A percentile compares a stretch with the other conserved stretches of the same genome.
These are phyloP conservation scores for Nudaria mundana DNA, from an alignment of 2,888 invertebrate species.

Conservation along the genomic window DNA sequence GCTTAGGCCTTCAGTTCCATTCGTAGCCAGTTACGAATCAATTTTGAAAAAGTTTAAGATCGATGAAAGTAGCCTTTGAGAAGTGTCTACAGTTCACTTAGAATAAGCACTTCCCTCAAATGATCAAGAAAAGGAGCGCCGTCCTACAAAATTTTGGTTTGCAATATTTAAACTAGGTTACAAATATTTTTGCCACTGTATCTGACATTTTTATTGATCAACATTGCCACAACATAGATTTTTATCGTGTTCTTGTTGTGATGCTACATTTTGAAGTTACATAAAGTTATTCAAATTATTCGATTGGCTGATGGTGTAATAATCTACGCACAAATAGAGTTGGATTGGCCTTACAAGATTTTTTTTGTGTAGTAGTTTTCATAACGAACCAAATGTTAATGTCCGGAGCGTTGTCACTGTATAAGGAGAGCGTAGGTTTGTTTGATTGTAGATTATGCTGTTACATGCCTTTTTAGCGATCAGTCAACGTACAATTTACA, in stretches of 20 bases:
- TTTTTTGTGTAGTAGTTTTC: constrained; percentile 2
- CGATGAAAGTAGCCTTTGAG: too few species aligned
- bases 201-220: constrained; percentile 5
- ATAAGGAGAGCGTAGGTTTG: constrained; percentile 18
- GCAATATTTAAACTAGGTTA: background rate
- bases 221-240: constrained; percentile 4
- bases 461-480: constrained; percentile 11
- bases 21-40: too few species aligned
- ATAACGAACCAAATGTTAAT: constrained; percentile 4
- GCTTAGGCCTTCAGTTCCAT: too few species aligned
- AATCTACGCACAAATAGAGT: background rate
- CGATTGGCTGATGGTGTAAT: constrained; percentile 1
- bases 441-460: constrained; percentile 12
- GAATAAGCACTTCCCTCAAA: too few species aligned
- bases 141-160: too few species aligned
- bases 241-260: background rate
- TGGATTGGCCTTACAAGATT: constrained; percentile 1
- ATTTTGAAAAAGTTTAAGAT: too few species aligned
- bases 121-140: too few species aligned
- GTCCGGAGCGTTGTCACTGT: constrained; percentile 2
- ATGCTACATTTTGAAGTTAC: background rate
- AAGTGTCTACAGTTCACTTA: too few species aligned
- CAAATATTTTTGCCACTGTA: background rate
- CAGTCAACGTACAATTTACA: too few species aligned
- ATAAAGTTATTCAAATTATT: constrained; percentile 1